These are phyloP conservation scores for Acridotheres tristis DNA, from an alignment of 2,797 vertebrate species.

Conservation along the genomic window DNA sequence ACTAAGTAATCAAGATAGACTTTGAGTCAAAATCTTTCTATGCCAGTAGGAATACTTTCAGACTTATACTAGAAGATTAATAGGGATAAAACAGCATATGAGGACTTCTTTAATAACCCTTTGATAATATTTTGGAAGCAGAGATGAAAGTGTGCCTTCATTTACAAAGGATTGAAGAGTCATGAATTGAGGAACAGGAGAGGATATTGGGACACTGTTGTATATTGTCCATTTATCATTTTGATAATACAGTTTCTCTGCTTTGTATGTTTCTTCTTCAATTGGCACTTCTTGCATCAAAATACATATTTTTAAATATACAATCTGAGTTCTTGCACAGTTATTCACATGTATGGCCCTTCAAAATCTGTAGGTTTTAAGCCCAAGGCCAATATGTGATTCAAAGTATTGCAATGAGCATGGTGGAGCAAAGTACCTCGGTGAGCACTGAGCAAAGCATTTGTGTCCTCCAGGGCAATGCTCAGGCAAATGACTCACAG, in stretches of 20 bases:
- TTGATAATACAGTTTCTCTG: neutral
- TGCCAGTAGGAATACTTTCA: neutral
- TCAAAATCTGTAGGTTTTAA: neutral
- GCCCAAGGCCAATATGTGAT: neutral
- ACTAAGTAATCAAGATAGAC: neutral
- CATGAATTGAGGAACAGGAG: neutral
- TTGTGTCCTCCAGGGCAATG: neutral
- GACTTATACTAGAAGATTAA: neutral
- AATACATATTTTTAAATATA: neutral
- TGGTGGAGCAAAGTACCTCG: neutral
- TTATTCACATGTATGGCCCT: neutral
- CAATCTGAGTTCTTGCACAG: neutral
- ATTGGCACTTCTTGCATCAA: neutral
- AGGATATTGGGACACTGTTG: neutral
- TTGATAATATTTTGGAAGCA: neutral
- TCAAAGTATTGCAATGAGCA: neutral
- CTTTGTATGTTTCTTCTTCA: neutral
- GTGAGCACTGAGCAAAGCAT: neutral
- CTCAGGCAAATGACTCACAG: constrained; percentile 27
- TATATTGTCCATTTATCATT: neutral
- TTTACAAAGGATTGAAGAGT: neutral
- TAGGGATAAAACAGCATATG: neutral
- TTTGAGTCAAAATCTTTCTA: neutral
- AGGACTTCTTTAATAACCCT: neutral
- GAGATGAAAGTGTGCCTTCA: neutral